A percentile compares a stretch with the other conserved stretches of the same genome.
These are phyloP conservation scores for Sinohyriopsis cumingii DNA, from an alignment of 2,888 invertebrate species.

Conservation along the genomic window DNA sequence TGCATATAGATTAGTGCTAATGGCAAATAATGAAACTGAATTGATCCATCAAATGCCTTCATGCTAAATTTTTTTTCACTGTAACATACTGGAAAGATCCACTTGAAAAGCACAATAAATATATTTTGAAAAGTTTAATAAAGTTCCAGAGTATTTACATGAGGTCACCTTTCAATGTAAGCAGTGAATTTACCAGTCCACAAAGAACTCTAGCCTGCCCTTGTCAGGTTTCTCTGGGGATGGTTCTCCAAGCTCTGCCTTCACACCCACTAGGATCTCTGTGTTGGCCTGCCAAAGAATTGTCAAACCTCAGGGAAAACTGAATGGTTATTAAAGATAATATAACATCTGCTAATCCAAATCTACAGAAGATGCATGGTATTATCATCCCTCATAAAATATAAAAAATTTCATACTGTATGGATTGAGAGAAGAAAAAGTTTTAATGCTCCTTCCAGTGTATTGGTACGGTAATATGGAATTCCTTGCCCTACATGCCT, in stretches of 20 bases:
- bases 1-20: no score
- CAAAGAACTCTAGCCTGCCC: constrained; percentile 95
- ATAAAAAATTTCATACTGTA: neutral
- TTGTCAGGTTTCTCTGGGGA: constrained; percentile 81
- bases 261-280: constrained; percentile 91
- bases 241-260: constrained; percentile 80
- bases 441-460: no score
- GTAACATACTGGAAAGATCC: no score
- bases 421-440: neutral
- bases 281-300: constrained; percentile 81
- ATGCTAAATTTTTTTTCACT: no score
- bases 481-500: no score
- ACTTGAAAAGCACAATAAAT: no score
- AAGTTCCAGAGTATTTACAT: no score
- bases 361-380: neutral
- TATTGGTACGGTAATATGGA: no score
- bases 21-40: no score
- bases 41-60: no score
- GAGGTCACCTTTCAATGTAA: no score
- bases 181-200: constrained; percentile 86
- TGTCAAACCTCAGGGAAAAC: neutral
- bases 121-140: no score
- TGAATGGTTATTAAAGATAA: neutral
- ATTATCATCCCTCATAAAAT: neutral
- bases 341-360: neutral